phyloP scores from a whole-genome alignment of 2,888 invertebrate species.

The Xylocampa areola region DNA sequence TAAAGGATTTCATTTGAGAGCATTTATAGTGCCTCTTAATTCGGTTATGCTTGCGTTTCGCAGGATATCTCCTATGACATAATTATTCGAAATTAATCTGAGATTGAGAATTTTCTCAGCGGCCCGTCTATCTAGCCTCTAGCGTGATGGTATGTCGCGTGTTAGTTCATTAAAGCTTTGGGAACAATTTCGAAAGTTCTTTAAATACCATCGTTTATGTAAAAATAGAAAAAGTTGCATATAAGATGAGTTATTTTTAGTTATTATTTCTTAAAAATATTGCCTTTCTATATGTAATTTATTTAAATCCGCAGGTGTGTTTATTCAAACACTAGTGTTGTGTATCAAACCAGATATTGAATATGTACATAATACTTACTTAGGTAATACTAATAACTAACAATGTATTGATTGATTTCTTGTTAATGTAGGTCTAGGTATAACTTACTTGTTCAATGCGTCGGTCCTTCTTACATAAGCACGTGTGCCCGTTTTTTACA shows the following conservation, averaged over 20 bases:
- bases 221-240: too few species aligned
- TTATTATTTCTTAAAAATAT: not conserved
- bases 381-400: slow-evolving; percentile 27
- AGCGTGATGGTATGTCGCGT: slow-evolving; percentile 35
- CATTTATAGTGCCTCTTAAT: too few species aligned
- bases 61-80: slow-evolving; percentile 43
- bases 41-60: slow-evolving; percentile 1
- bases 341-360: slow-evolving; percentile 3
- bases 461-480: slow-evolving; percentile 85
- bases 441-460: slow-evolving; percentile 80
- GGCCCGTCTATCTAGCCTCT: slow-evolving; percentile 13
- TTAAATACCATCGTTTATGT: not conserved
- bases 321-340: not conserved
- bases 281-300: not conserved
- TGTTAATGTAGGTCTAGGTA: slow-evolving; percentile 51
- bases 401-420: slow-evolving; percentile 30
- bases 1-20: too few species aligned
- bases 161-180: slow-evolving; percentile 24
- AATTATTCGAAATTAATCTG: slow-evolving; percentile 45
- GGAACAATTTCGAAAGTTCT: slow-evolving; percentile 43
- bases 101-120: slow-evolving; percentile 39
- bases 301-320: not conserved
- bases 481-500: slow-evolving; percentile 81
- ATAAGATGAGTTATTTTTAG: too few species aligned
- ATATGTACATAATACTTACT: slow-evolving; percentile 20